Evolutionary conservation across 2,888 invertebrate genomes (phyloP), one percentile per base, ranked within the genome.

Genomic region (Argynnis bischoffii): DNA sequence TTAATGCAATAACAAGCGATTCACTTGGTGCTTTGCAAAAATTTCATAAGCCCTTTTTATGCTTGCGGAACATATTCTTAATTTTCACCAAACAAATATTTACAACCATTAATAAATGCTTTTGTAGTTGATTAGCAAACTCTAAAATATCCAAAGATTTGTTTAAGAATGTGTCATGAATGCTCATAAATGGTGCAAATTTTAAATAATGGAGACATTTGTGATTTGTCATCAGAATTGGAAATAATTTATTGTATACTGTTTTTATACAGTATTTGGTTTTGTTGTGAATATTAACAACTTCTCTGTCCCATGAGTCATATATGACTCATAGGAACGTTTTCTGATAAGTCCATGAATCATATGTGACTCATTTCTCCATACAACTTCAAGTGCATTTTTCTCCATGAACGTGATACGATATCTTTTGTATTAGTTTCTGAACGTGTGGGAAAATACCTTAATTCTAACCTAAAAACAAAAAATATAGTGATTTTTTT

Each of bases 21-120:
- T 69, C 60, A 69, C 69, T 72, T 71, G 75, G 75, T 76, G 76
- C 76, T 78, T 76, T 72, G 69, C 72, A 31, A 60, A 72, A 74
- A 67, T 53, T 65, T 66, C 60, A 67, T 71, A 21, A 69, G 66
- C 65, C 64, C 64, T 65, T 67, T 66, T 46, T 61, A 18, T 60
- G 60, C 60, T 67, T 55, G 55, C 63, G 59, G 55, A 64, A 50
- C 47, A 65, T 48, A 56, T 57, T 54, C 48, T 61, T 16, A 54
- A 66, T 61, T 64, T 69, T 66, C 54, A 57, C 55, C 31, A 51
- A 66, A 56, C 26, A 69, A 59, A 50, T 53, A 64, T 57, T 69
- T 64, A 67, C 35, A 51, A 18, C 63, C 31, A 54, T 47, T 66
- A 66, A 31, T 60, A 2, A 31, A 46, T 60, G 51, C 35, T 66